phyloP scores from a whole-genome alignment of 1,140 invertebrate genomes.

The roundworm (Caenorhabditis elegans) region WBcel235 BX284604.4:12126501-12127000 shows the following conservation, averaged over 20 bases:
- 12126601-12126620: background rate
- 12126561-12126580: too few relatives aligned
- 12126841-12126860: background rate
- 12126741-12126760: too few relatives aligned
- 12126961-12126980: background rate
- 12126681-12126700: too few relatives aligned
- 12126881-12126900: background rate
- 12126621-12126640: background rate
- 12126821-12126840: constrained; percentile 24
- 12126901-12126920: constrained; percentile 15
- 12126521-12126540: background rate
- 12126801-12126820: background rate
- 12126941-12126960: background rate
- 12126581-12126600: background rate
- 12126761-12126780: background rate
- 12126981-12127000: background rate
- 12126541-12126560: background rate
- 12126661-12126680: background rate
- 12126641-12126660: background rate
- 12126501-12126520: background rate
- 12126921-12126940: background rate
- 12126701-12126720: too few relatives aligned
- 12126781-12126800: background rate
- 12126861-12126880: background rate
- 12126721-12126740: too few relatives aligned